A percentile compares a stretch with the other conserved stretches of the same genome.
phyloP scores from a whole-genome alignment of 2,888 invertebrate genomes.

The Metacarcinus magister region DNA sequence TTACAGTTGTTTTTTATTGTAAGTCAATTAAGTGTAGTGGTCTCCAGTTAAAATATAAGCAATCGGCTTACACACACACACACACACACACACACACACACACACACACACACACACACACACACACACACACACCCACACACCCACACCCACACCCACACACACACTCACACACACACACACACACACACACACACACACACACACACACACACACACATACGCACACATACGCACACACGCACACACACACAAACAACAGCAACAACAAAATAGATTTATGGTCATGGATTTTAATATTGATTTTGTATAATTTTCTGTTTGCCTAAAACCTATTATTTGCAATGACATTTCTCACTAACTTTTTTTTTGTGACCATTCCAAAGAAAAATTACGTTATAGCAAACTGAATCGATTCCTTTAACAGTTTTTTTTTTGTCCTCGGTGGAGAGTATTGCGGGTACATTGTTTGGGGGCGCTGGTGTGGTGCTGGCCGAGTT shows the following conservation, averaged over 20 bases:
- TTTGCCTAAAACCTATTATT: background rate
- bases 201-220: background rate
- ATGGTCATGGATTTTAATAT: background rate
- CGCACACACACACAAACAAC: background rate
- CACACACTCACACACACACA: slow-evolving; percentile 5
- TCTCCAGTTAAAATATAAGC: no score
- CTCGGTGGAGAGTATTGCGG: no score
- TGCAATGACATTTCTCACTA: background rate
- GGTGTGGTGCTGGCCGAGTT: no score
- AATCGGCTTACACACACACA: no score
- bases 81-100: no score
- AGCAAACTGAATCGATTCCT: no score
- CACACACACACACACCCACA: no score
- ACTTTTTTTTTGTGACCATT: background rate
- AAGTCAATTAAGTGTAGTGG: no score
- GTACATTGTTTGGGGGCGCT: no score
- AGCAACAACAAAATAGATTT: background rate
- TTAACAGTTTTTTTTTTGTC: no score
- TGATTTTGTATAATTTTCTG: background rate
- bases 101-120: background rate
- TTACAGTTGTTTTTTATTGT: background rate
- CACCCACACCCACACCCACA: no score
- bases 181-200: slow-evolving; percentile 39
- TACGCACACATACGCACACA: background rate
- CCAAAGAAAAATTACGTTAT: background rate